Conservation (phyloP, 35 echinoderm and acorn worm species). For the Heliocidaris tuberculata region DNA sequence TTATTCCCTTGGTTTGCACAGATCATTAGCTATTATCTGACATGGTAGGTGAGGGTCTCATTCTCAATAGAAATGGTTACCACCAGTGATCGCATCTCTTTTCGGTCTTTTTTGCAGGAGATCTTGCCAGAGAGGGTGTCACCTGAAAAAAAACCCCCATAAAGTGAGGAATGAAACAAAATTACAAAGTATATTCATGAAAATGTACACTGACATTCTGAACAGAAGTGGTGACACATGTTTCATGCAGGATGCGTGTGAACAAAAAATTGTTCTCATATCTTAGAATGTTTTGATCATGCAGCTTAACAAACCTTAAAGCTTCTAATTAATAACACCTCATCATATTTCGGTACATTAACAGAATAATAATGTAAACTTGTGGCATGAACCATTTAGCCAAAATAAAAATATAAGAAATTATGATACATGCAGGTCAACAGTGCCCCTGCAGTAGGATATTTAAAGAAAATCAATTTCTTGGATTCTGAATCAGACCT, state of each 20-base stretch:
- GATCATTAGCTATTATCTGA: slow-evolving; percentile 46
- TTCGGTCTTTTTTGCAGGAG: slow-evolving; percentile 74
- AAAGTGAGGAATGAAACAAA: neutral
- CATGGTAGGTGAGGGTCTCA: slow-evolving; percentile 74
- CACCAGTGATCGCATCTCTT: slow-evolving; percentile 72
- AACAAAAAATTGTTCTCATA: neutral
- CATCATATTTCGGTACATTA: too few species aligned
- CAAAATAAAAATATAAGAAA: too few species aligned
- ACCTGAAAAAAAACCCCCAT: slow-evolving; percentile 59
- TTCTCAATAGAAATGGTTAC: slow-evolving; percentile 80
- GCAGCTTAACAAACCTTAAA: too few species aligned
- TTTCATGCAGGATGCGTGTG: neutral
- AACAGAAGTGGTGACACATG: neutral
- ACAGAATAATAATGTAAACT: too few species aligned
- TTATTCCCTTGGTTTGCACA: too few species aligned
- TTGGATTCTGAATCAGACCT: neutral
- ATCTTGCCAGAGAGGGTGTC: slow-evolving; percentile 74
- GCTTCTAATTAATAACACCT: too few species aligned
- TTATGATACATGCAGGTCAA: neutral
- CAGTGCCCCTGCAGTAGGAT: neutral
- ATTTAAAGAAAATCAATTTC: neutral
- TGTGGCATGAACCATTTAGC: too few species aligned
- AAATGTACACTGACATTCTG: neutral
- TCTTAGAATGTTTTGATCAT: neutral
- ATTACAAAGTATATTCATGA: neutral